These are phyloP conservation scores for Corvus cornix DNA, from an alignment of 2,113 vertebrate species.

Conservation along the genomic window DNA sequence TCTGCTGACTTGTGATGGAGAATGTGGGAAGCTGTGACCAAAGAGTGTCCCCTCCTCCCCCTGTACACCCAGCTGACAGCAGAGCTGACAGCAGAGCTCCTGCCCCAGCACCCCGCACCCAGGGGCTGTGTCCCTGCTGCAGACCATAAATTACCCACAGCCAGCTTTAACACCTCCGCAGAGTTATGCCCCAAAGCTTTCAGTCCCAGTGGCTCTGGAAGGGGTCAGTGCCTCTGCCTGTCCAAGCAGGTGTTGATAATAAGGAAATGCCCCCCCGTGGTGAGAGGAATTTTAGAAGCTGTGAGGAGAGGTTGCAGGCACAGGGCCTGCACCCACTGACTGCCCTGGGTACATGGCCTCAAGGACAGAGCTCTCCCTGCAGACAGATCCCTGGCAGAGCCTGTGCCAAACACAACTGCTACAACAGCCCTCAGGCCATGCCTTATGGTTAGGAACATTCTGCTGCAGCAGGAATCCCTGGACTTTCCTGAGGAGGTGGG, in stretches of 20 bases:
- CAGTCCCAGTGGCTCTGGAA: background rate
- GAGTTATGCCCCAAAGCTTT: background rate
- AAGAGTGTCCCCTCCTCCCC: background rate
- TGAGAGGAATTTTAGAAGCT: slow-evolving; percentile 42
- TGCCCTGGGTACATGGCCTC: background rate
- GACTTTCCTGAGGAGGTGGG: background rate
- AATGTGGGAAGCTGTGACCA: background rate
- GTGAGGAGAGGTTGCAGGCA: background rate
- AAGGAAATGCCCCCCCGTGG: background rate
- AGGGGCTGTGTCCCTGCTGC: background rate
- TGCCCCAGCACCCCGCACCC: background rate
- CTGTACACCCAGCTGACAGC: background rate
- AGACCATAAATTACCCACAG: background rate
- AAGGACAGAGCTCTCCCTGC: background rate
- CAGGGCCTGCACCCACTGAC: background rate
- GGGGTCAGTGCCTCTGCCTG: background rate
- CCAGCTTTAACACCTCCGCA: slow-evolving; percentile 37
- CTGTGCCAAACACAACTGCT: background rate
- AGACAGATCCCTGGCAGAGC: background rate
- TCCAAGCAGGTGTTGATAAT: background rate
- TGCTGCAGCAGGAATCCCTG: background rate
- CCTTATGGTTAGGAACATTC: background rate
- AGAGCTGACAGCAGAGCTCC: background rate
- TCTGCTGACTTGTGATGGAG: background rate
- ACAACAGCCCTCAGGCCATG: background rate